Evolutionary conservation across 2,888 invertebrate species (phyloP), one percentile per base, ranked within the genome.

Genomic region (Leptinotarsa peninsularis): DNA sequence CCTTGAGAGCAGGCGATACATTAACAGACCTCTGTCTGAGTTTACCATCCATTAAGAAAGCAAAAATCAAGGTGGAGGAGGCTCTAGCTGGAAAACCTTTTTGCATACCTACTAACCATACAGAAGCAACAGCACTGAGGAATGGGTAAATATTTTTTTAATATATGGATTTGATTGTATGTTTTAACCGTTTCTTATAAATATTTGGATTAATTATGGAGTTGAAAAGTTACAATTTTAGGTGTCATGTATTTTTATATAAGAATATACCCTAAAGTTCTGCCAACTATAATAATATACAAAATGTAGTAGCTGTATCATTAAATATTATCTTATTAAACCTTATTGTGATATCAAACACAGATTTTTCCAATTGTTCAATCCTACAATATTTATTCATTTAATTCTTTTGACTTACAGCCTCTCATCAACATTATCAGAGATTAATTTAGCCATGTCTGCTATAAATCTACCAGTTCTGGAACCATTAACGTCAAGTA

Each of bases 381-480:
- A 10, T 43, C 2, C 13, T 3, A 43, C 0, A 10, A 52, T 52
- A 52, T n/a, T n/a, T 5, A 52, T 52, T 52, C 17, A 17, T n/a
- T 7, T 52, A 52, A 15, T 52, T 5, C 52, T 21, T 69, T 72
- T 78, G 33, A 79, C 70, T 87, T 88, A 0, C 87, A 95, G 95
- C 81, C 91, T 96, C 82, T 93, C 94, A 80, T 93, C 94, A 80
- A 92, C 96, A 81, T 93, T 96, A 77, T 93, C 94, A 78, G 98
- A 98, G 87, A 93, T 98, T 78, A 92, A 92, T 76, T 93, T 96
- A 66, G 95, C 96, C 75, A 94, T 94, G 85, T 92, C 94, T 80
- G 96, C 96, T 10, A 90, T 97, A 81, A 94, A 95, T 21, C 89
- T 98, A 82, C 97, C 97, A 0, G 92, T 97, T 76, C 88, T 97